Evolutionary conservation across 1,140 invertebrate species (phyloP).

Genomic region (Chymomyza costata): DNA sequence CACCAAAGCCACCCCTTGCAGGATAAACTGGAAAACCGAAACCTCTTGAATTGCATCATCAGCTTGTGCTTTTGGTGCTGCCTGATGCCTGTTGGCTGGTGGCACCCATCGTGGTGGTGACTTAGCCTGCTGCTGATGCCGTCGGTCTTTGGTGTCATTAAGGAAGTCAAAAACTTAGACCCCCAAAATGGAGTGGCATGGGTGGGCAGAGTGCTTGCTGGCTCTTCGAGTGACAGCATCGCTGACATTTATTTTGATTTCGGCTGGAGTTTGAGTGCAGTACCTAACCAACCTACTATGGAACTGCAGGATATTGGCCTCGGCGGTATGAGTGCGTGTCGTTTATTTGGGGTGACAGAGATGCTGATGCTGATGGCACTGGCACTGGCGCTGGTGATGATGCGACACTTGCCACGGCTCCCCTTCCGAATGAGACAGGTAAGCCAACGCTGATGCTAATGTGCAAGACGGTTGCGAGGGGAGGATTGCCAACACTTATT

Average conservation of each 20-base stretch:
- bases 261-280: slow-evolving; percentile 61
- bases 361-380: too few species aligned
- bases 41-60: slow-evolving; percentile 63
- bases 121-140: slow-evolving; percentile 23
- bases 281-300: too few species aligned
- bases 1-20: slow-evolving; percentile 6
- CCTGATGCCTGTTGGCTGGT: slow-evolving; percentile 4
- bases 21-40: slow-evolving; percentile 10
- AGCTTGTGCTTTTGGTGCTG: slow-evolving; percentile 22
- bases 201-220: slow-evolving; percentile 5
- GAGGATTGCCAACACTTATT: too few species aligned
- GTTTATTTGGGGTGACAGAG: too few species aligned
- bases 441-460: slow-evolving; percentile 48
- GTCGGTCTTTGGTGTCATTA: slow-evolving; percentile 48
- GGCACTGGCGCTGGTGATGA: slow-evolving; percentile 17
- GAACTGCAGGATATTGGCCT: too few species aligned
- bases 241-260: slow-evolving; percentile 72
- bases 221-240: slow-evolving; percentile 55
- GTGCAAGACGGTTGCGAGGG: slow-evolving; percentile 35
- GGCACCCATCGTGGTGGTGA: neutral
- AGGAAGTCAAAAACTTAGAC: slow-evolving; percentile 69
- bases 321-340: slow-evolving; percentile 24
- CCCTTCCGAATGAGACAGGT: slow-evolving; percentile 27
- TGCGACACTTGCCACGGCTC: slow-evolving; percentile 33
- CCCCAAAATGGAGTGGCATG: slow-evolving; percentile 31